Conservation (phyloP, 2,113 vertebrate genomes). For the Rhodinocichla rosea region DNA sequence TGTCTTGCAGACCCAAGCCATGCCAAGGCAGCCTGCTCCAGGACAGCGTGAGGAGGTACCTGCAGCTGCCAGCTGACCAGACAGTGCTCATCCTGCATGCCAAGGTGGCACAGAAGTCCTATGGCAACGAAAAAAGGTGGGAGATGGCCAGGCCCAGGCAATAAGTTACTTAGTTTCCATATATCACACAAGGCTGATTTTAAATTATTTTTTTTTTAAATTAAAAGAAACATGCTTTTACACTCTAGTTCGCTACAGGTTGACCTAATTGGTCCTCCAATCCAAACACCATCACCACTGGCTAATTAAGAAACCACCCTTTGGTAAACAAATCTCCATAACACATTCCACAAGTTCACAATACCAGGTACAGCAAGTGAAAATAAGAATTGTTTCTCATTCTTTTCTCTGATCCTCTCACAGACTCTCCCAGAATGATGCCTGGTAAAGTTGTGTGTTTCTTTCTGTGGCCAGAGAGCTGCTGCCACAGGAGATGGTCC, state of each 20-base stretch:
- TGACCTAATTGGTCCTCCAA: not conserved
- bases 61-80: slow-evolving; percentile 81
- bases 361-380: not conserved
- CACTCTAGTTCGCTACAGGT: not conserved
- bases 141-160: not conserved
- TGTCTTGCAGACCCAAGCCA: slow-evolving; percentile 44
- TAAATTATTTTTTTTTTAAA: no score
- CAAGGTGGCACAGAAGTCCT: slow-evolving; percentile 96
- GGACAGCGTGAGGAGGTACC: slow-evolving; percentile 71
- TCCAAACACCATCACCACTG: not conserved
- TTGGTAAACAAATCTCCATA: not conserved
- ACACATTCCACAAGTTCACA: not conserved
- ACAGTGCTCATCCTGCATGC: slow-evolving; percentile 87
- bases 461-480: not conserved
- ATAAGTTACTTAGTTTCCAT: not conserved
- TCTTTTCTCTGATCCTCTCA: not conserved
- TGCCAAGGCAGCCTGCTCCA: slow-evolving; percentile 56
- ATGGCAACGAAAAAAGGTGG: slow-evolving; percentile 93
- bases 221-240: not conserved
- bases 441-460: not conserved
- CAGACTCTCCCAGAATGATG: not conserved
- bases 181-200: not conserved
- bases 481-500: not conserved
- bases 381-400: not conserved
- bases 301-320: not conserved